Evolutionary conservation across 2,888 invertebrate genomes (phyloP).

Genomic region (Psylliodes chrysocephalus): DNA sequence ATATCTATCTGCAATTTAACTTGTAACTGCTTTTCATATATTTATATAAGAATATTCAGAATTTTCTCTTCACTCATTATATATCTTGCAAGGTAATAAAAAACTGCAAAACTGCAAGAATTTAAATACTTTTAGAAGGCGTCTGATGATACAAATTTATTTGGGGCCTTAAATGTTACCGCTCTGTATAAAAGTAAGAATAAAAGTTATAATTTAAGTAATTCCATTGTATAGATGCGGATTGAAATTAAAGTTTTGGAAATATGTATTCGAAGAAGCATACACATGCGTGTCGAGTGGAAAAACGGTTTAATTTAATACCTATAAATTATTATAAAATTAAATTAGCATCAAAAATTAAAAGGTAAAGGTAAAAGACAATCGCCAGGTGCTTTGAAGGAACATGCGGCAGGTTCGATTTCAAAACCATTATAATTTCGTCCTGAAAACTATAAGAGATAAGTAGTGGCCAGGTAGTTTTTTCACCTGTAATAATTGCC

Average conservation of each 20-base stretch:
- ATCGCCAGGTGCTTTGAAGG: conserved; percentile 46
- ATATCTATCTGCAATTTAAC: too few species aligned
- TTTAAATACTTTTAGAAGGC: too few species aligned
- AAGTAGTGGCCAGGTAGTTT: conserved; percentile 49
- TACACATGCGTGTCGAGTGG: conserved; percentile 39
- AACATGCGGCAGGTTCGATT: conserved; percentile 44
- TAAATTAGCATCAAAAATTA: conserved; percentile 48
- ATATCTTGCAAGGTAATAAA: too few species aligned
- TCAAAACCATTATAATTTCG: conserved; percentile 46
- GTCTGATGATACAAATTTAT: too few species aligned
- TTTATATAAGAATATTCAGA: too few species aligned
- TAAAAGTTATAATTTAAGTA: conserved; percentile 1
- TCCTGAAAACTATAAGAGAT: conserved; percentile 45
- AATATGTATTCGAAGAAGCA: conserved; percentile 2
- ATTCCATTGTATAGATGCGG: background rate
- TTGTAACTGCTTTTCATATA: too few species aligned
- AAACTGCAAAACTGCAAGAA: too few species aligned
- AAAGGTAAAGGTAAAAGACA: conserved; percentile 42
- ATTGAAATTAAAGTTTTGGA: background rate
- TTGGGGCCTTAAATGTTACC: background rate
- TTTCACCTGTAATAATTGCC: conserved; percentile 51
- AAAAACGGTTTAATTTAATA: conserved; percentile 44
- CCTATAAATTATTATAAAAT: conserved; percentile 46
- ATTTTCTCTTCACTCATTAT: too few species aligned
- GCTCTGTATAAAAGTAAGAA: background rate